Evolutionary conservation across 2,113 vertebrate species (phyloP).

Genomic region (Zosterops japonicus): DNA sequence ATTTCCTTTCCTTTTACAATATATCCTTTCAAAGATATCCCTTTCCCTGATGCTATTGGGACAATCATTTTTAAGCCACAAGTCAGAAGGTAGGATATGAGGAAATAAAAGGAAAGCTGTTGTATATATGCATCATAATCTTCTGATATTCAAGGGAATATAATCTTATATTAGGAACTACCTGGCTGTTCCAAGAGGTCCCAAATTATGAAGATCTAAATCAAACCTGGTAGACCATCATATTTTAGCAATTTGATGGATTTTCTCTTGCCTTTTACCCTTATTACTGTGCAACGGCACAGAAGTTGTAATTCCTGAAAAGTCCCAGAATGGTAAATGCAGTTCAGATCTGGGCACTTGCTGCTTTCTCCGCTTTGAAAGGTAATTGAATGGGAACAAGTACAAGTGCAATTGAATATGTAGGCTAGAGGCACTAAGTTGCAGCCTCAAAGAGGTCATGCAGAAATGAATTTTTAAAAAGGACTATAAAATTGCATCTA

Average conservation of each 20-base stretch:
- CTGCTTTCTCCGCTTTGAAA: constrained; percentile 76
- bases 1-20: not conserved
- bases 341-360: constrained; percentile 74
- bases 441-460: constrained; percentile 87
- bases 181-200: constrained; percentile 33
- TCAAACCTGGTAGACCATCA: constrained; percentile 22
- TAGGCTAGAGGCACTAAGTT: constrained; percentile 83
- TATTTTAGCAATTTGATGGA: constrained; percentile 55
- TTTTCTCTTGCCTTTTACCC: constrained; percentile 56
- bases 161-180: constrained; percentile 37
- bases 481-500: constrained; percentile 88
- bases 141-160: constrained; percentile 16
- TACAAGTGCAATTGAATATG: constrained; percentile 84
- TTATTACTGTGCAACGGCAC: constrained; percentile 45
- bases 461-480: constrained; percentile 92
- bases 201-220: constrained; percentile 59
- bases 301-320: constrained; percentile 73
- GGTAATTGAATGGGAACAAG: constrained; percentile 91
- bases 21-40: not conserved
- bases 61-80: not conserved
- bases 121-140: constrained; percentile 14
- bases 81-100: not conserved
- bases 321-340: constrained; percentile 76
- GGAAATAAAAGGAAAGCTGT: not conserved
- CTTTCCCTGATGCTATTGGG: not conserved